Conservation (phyloP, 2,797 vertebrate genomes). For the Karalla daura region DNA sequence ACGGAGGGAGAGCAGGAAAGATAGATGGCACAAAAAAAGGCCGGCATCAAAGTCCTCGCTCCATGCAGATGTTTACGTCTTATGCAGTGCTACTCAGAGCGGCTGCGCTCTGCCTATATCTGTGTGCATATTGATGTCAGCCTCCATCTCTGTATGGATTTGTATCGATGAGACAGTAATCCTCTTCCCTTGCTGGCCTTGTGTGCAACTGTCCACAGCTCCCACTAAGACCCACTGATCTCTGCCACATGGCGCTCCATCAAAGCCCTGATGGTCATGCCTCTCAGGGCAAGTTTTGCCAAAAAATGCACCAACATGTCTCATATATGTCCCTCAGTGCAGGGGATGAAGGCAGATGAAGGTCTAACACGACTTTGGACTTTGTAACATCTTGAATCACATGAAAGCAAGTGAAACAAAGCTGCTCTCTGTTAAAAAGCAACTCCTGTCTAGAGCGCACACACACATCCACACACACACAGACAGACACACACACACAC, state of each 20-base stretch:
- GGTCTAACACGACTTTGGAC: constrained; percentile 70
- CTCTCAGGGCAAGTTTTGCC: constrained; percentile 75
- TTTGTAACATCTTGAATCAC: constrained; percentile 73
- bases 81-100: constrained; percentile 32
- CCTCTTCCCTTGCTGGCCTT: constrained; percentile 76
- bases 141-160: constrained; percentile 75
- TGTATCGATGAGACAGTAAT: constrained; percentile 83
- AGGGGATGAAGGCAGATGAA: constrained; percentile 77
- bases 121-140: constrained; percentile 72
- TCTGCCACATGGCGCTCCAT: constrained; percentile 86
- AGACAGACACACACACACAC: constrained; percentile 54
- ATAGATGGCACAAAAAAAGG: constrained; percentile 44
- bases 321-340: constrained; percentile 68
- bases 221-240: constrained; percentile 83
- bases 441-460: constrained; percentile 38
- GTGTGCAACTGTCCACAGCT: constrained; percentile 83
- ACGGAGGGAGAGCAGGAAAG: constrained; percentile 44
- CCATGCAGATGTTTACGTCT: constrained; percentile 55
- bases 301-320: constrained; percentile 59
- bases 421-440: constrained; percentile 58
- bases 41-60: constrained; percentile 46
- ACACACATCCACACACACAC: constrained; percentile 26
- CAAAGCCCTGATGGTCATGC: constrained; percentile 81
- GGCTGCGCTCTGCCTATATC: constrained; percentile 36
- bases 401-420: constrained; percentile 58